phyloP scores from a whole-genome alignment of 1,140 invertebrate genomes.

The Drosophila seguyi region DNA sequence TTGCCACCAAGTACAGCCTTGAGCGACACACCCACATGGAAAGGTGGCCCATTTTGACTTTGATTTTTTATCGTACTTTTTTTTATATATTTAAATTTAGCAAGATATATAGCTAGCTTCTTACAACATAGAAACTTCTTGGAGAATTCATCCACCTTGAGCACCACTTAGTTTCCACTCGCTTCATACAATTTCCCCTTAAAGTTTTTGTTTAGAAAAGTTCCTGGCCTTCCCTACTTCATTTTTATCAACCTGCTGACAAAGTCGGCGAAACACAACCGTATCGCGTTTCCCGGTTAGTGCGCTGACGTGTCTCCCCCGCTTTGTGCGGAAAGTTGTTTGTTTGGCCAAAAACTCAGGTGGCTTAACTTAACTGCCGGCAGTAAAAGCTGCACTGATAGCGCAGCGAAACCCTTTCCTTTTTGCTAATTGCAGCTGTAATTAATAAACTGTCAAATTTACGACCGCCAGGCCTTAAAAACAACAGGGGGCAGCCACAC shows the following conservation, averaged over 20 bases:
- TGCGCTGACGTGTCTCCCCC: not conserved
- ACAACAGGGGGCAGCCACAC: not conserved
- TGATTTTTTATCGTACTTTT: too few species aligned
- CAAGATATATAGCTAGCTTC: too few species aligned
- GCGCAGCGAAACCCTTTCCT: slow-evolving; percentile 5
- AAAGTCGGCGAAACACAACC: slow-evolving; percentile 34
- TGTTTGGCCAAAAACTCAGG: slow-evolving; percentile 17
- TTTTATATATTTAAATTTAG: too few species aligned
- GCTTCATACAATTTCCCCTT: too few species aligned
- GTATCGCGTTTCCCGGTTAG: slow-evolving; percentile 32
- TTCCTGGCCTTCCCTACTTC: slow-evolving; percentile 4
- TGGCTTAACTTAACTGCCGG: slow-evolving; percentile 31
- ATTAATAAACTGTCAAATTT: slow-evolving; percentile 79
- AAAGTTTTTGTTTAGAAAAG: slow-evolving; percentile 18
- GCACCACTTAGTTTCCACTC: not conserved
- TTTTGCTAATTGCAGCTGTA: slow-evolving; percentile 42
- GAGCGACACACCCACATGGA: too few species aligned
- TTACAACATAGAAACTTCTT: too few species aligned
- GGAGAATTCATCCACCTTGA: not conserved
- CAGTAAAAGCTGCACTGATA: slow-evolving; percentile 29
- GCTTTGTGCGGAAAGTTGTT: slow-evolving; percentile 14
- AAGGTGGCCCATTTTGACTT: too few species aligned
- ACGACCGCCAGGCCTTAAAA: slow-evolving; percentile 12
- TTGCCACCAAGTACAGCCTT: too few species aligned
- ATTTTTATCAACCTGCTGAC: slow-evolving; percentile 12